Evolutionary conservation across 2,797 vertebrate genomes (phyloP).

Genomic region (Platalea minor): DNA sequence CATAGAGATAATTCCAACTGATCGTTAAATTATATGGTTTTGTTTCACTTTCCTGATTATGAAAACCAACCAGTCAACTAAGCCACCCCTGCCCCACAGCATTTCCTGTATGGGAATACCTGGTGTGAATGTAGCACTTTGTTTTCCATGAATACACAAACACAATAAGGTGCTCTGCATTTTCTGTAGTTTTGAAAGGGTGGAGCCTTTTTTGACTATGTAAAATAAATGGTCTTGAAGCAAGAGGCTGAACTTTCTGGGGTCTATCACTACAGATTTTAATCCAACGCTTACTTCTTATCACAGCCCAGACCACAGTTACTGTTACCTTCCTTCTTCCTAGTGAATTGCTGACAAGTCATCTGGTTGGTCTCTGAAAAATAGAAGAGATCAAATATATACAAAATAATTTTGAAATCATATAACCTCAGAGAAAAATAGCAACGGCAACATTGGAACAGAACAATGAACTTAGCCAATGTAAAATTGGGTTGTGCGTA

Average conservation of each 20-base stretch:
- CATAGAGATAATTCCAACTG: not conserved
- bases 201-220: not conserved
- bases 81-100: not conserved
- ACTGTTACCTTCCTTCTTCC: not conserved
- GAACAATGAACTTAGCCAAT: conserved; percentile 16
- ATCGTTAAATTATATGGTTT: not conserved
- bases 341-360: conserved; percentile 22
- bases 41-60: not conserved
- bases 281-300: conserved; percentile 20
- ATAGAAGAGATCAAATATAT: conserved; percentile 7
- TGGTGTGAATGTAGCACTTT: not conserved
- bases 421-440: conserved; percentile 25
- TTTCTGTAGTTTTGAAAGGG: not conserved
- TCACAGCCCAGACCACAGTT: not conserved
- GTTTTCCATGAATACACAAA: not conserved
- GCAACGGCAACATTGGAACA: not conserved
- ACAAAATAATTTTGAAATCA: conserved; percentile 29
- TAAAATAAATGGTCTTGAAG: not conserved
- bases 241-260: not conserved
- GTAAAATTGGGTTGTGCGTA: not conserved
- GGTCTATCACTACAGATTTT: not conserved
- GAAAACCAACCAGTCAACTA: not conserved
- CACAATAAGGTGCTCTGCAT: not conserved
- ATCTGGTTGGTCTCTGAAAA: not conserved
- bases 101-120: not conserved